phyloP scores from a whole-genome alignment of 1,140 invertebrate species.

The Cylas formicarius region DNA sequence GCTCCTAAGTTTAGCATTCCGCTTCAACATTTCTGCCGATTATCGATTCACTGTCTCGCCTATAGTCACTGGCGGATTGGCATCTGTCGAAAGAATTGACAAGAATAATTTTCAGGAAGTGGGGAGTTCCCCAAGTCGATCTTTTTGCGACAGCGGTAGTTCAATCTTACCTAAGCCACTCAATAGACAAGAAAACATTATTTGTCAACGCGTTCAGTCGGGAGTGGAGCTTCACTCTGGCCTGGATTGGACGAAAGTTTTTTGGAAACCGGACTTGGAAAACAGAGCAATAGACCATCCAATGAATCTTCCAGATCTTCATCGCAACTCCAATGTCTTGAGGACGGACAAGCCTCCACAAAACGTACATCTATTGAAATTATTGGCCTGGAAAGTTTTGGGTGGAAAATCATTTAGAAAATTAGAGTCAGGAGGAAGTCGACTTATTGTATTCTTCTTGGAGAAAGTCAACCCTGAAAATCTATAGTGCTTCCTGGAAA shows the following conservation, averaged over 20 bases:
- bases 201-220: slow-evolving; percentile 14
- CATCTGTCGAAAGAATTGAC: slow-evolving; percentile 3
- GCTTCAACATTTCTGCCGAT: background rate
- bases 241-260: slow-evolving; percentile 7
- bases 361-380: background rate
- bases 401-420: slow-evolving; percentile 16
- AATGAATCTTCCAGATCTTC: slow-evolving; percentile 12
- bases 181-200: slow-evolving; percentile 1
- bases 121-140: slow-evolving; percentile 10
- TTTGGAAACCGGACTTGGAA: slow-evolving; percentile 29
- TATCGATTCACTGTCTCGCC: slow-evolving; percentile 4
- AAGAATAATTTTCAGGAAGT: slow-evolving; percentile 3
- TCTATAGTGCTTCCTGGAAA: slow-evolving; percentile 12
- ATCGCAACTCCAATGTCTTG: too few species aligned
- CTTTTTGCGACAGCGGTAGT: slow-evolving; percentile 11
- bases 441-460: background rate
- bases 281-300: slow-evolving; percentile 24
- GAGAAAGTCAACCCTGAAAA: slow-evolving; percentile 2
- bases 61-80: slow-evolving; percentile 6
- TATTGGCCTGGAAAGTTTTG: slow-evolving; percentile 13
- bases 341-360: background rate
- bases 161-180: slow-evolving; percentile 1
- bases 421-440: too few species aligned
- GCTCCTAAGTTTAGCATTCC: background rate
- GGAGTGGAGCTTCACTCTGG: background rate